phyloP scores from a whole-genome alignment of 2,113 vertebrate genomes.

The Calypte anna region DNA sequence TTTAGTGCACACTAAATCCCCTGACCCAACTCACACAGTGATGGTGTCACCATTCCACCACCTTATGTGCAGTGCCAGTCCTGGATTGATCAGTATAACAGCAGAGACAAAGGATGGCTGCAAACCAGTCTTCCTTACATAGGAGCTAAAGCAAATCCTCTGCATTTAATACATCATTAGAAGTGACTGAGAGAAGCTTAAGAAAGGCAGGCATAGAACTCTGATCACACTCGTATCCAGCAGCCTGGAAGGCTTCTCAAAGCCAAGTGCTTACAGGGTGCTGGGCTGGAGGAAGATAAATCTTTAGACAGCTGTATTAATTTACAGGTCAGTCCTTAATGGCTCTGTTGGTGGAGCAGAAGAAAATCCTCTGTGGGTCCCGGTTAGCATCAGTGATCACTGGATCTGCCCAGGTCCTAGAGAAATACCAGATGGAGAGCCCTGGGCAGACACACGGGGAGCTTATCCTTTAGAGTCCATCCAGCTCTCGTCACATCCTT shows the following conservation, averaged over 20 bases:
- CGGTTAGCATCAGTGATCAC: conserved; percentile 9
- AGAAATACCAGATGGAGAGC: conserved; percentile 22
- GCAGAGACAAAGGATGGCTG: background rate
- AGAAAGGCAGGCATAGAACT: background rate
- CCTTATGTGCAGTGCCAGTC: fast-evolving
- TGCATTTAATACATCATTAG: background rate
- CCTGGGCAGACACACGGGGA: background rate
- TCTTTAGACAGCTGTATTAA: conserved; percentile 9
- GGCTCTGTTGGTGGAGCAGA: background rate
- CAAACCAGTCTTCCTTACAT: background rate
- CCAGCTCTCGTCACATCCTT: background rate
- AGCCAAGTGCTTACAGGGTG: background rate
- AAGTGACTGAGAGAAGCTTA: background rate
- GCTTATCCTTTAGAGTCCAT: background rate
- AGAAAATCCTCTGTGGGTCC: background rate
- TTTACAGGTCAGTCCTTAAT: conserved; percentile 40
- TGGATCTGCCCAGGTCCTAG: background rate
- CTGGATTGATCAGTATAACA: background rate
- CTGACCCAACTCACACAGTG: background rate
- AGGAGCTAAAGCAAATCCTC: background rate
- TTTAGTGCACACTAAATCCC: background rate
- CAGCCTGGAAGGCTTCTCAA: background rate
- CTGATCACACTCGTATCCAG: background rate
- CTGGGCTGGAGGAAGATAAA: background rate
- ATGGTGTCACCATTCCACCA: background rate